These are phyloP conservation scores for Crotalus viridis DNA, from an alignment of 2,113 vertebrate species.

Conservation along the genomic window DNA sequence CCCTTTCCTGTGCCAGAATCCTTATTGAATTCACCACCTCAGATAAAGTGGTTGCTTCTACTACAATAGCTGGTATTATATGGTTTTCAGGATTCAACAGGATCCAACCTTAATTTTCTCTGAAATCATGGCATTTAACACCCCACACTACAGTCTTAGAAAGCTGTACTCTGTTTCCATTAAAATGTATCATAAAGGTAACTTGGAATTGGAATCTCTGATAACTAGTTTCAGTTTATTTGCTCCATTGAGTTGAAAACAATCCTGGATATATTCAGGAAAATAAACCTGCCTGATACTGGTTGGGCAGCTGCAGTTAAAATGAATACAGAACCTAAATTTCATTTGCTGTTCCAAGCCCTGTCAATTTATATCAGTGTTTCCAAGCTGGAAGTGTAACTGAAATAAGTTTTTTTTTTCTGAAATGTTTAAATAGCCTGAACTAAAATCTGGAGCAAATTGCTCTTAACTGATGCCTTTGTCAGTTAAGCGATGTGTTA, in stretches of 20 bases:
- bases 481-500: not conserved
- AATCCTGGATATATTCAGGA: not conserved
- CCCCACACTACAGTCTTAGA: not conserved
- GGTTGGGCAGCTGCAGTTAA: not conserved
- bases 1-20: not conserved
- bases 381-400: not conserved
- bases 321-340: not conserved
- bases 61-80: not conserved
- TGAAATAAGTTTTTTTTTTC: not conserved
- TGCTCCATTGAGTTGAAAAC: not conserved
- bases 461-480: not conserved
- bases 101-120: not conserved
- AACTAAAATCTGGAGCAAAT: not conserved
- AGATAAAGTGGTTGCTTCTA: not conserved
- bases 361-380: not conserved
- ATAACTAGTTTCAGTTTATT: conserved; percentile 4
- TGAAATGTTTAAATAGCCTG: not conserved
- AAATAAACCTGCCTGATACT: not conserved
- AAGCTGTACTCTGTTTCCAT: not conserved
- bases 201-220: not conserved
- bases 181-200: not conserved
- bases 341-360: not conserved
- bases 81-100: not conserved
- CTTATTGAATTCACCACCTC: not conserved
- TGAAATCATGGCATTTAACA: not conserved